Base-by-base conservation (phyloP, 2,888 invertebrate species). In the Poecilobothrus nobilitatus region DNA sequence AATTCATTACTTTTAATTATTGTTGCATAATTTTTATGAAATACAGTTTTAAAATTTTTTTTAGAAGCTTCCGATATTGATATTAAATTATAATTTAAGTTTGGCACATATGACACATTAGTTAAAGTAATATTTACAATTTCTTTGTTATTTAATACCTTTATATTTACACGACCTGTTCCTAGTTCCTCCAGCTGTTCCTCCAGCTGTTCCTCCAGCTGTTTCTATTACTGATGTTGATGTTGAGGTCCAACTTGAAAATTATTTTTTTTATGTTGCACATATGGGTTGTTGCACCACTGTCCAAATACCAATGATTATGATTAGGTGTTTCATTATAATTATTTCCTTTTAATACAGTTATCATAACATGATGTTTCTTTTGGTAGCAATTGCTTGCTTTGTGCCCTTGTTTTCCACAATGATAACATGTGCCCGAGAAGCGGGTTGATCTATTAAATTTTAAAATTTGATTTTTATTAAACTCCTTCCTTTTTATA, bases 251-350 rank as follows among this genome's bases (percentile, higher is more conserved):
- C 12, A 44, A 3, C 15, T 44, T 9, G 12, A 9, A 15, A 44
- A 44, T 9, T 3, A 44, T 15, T 44, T 67, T 22, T 63, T 67
- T n/a, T 68, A n/a, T 65, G 44, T 68, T 70, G 41, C 65, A 68
- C 70, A 67, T 68, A 12, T 68, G 68, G 7, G 66, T 44, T 37
- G 68, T 68, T 5, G 68, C 68, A 18, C 70, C 70, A 41, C 67
- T 69, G 15, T 71, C 69, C 20, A 69, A n/a, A 34, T 62, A 70
- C 67, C 67, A 68, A 9, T 44, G 10, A 44, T 44, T 12, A 15
- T 44, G 2, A 44, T 44, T 12, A 44, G 3, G 10, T 10, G 3
- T 44, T 9, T 3, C 44, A 9, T 3, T 10, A 12, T 15, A 10
- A 10, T 44, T 15, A 44, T 44, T 3, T 10, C 9, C 8, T 7